Percentiles rank a stretch among this genome's conserved stretches.
Conservation (phyloP, 2,113 vertebrate genomes). For the Pantherophis guttatus region DNA sequence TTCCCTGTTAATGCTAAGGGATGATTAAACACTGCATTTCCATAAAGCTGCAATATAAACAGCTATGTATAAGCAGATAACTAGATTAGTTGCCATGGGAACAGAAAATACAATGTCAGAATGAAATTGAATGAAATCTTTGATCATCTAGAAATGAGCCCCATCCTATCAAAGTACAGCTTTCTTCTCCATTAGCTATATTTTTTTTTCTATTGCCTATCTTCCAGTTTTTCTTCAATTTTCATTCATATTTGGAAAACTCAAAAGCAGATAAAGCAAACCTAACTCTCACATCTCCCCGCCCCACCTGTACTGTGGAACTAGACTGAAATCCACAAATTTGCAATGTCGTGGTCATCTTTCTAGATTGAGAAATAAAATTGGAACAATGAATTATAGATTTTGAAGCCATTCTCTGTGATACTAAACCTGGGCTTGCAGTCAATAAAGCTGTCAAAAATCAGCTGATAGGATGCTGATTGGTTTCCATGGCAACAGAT, state of each 20-base stretch:
- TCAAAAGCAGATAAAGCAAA: background rate
- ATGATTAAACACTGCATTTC: slow-evolving; percentile 55
- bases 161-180: background rate
- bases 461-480: slow-evolving; percentile 9
- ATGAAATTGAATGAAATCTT: slow-evolving; percentile 41
- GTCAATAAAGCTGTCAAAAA: slow-evolving; percentile 16
- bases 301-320: too few relatives aligned
- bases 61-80: slow-evolving; percentile 60
- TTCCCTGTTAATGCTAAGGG: slow-evolving; percentile 17
- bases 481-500: slow-evolving; percentile 62
- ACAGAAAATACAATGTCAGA: slow-evolving; percentile 43
- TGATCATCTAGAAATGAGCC: background rate
- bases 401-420: background rate
- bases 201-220: background rate
- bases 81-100: slow-evolving; percentile 63
- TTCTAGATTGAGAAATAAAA: background rate
- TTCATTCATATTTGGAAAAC: background rate
- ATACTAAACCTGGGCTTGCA: slow-evolving; percentile 18
- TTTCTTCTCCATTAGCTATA: background rate
- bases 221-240: background rate
- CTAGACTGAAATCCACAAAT: background rate
- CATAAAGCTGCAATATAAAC: slow-evolving; percentile 50
- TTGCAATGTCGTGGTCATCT: background rate
- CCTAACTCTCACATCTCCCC: background rate
- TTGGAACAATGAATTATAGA: background rate